Evolutionary conservation across 2,888 invertebrate genomes (phyloP).

Genomic region (Epiblema foenella): DNA sequence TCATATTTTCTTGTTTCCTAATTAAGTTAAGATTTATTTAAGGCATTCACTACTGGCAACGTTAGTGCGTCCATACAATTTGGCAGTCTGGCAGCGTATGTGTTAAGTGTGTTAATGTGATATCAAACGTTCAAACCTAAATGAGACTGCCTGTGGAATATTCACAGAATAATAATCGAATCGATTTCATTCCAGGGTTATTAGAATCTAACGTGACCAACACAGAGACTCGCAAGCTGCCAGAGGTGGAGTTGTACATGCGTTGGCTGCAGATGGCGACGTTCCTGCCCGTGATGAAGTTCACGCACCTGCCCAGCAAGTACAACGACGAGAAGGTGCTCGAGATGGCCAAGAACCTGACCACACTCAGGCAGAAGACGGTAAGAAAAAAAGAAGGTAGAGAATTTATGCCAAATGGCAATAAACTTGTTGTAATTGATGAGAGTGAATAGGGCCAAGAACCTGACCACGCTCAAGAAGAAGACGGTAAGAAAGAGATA

Average conservation of each 20-base stretch:
- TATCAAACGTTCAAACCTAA: too few relatives aligned
- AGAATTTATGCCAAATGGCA: too few relatives aligned
- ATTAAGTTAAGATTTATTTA: too few relatives aligned
- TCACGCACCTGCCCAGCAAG: conserved; percentile 94
- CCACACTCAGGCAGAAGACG: conserved; percentile 89
- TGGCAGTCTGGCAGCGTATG: too few relatives aligned
- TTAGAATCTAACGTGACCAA: conserved; percentile 58
- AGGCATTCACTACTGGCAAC: too few relatives aligned
- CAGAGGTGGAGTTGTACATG: conserved; percentile 93
- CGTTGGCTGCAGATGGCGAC: conserved; percentile 96
- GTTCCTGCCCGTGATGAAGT: conserved; percentile 96
- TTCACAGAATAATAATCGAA: too few relatives aligned
- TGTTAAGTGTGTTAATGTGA: too few relatives aligned
- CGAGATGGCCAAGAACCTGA: conserved; percentile 90
- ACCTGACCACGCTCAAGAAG: conserved; percentile 89
- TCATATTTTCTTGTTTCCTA: too few relatives aligned
- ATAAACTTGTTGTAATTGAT: too few relatives aligned
- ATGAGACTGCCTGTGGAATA: too few relatives aligned
- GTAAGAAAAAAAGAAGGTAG: conserved; percentile 71
- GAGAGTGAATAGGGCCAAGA: conserved; percentile 86
- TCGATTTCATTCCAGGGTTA: conserved; percentile 50
- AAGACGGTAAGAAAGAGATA: conserved; percentile 83
- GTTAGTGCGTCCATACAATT: too few relatives aligned
- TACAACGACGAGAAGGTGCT: conserved; percentile 92
- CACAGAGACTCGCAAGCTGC: conserved; percentile 82